Evolutionary conservation across 2,888 invertebrate species (phyloP).

Genomic region (Venusia cambrica): DNA sequence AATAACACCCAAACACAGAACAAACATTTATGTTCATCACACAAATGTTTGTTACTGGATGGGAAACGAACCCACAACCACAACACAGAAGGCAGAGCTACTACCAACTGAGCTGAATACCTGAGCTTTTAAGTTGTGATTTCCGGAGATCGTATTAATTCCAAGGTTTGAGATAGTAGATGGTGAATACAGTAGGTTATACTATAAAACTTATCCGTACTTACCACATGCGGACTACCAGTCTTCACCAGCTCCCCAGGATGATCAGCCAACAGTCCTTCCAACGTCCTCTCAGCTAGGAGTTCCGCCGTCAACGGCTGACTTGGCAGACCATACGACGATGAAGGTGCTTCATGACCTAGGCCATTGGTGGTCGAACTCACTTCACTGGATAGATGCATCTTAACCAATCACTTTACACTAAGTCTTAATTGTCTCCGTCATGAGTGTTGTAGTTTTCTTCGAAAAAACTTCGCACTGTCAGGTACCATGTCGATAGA

Average conservation of each 20-base stretch:
- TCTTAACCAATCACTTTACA: conserved; percentile 50
- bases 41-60: no score
- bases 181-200: no score
- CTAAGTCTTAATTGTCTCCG: conserved; percentile 43
- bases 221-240: conserved; percentile 95
- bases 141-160: no score
- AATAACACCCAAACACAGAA: no score
- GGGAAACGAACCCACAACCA: no score
- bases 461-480: conserved; percentile 14
- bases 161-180: no score
- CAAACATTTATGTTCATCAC: no score
- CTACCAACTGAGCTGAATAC: no score
- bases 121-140: no score
- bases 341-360: conserved; percentile 73
- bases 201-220: no score
- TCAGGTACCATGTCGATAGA: conserved; percentile 17
- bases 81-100: no score
- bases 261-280: conserved; percentile 92
- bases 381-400: conserved; percentile 91
- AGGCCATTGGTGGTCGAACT: conserved; percentile 84
- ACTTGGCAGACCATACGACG: conserved; percentile 72
- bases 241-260: conserved; percentile 96
- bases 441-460: conserved; percentile 41
- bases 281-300: conserved; percentile 90
- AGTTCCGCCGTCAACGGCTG: conserved; percentile 89